Evolutionary conservation across 2,797 vertebrate genomes (phyloP), one percentile per base, ranked within the genome.

Genomic region (Salarias fasciatus): DNA sequence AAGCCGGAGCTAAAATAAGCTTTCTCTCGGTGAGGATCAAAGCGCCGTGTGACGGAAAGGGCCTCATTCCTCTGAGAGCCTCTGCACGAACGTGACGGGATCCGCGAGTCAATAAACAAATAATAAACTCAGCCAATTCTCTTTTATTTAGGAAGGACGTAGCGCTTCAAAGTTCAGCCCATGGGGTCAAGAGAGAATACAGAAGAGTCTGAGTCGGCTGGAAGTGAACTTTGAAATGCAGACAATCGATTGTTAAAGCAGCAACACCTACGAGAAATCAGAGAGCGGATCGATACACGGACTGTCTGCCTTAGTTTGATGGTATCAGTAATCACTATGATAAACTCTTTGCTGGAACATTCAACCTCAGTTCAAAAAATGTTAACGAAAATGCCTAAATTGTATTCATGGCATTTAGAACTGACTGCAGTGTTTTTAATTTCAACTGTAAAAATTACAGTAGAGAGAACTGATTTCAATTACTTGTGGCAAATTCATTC

Each of bases 1-100:
- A 43, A 65, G 81, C 80, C 84, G 86, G 63, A 58, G 65, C 60
- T 79, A 79, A 84, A 90, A 87, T 72, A 77, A 60, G 63, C 63
- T 80, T 77, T 54, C 30, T 58, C 70, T 74, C 77, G 83, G 75
- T 71, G 58, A 74, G 74, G 56, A 75, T 72, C 40, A 14, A 45
- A 64, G 58, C 54, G 70, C 70, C 72, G 56, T 54, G 45, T 66
- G 72, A 82, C 50, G 48, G 70, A 67, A 78, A 64, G 58, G 40
- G 35, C 11, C 70, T 24, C 28, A 6, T 56, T 51, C n/a, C 38
- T 62, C 49, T 52, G 45, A 14, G 55, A 64, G 51, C 45, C 40
- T 51, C 52, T 42, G 41, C 55, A 75, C 47, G 58, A 80, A 69
- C 15, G 52, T 73, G 70, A 66, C 75, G 45, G 71, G 62, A 57